phyloP scores from a whole-genome alignment of 2,797 vertebrate genomes.

The Chelon auratus region DNA sequence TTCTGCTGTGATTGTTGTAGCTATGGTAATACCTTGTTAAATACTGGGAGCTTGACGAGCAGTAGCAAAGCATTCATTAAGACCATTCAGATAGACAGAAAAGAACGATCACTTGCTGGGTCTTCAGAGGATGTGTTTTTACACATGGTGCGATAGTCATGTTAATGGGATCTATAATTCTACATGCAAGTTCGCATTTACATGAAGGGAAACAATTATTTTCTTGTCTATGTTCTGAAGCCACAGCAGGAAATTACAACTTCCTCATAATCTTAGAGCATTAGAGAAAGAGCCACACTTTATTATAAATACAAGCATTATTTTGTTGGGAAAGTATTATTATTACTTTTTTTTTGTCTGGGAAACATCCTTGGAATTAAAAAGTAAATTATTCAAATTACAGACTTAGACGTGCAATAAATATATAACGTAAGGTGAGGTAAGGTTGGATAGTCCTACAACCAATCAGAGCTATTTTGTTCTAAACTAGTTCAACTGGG shows the following conservation, averaged over 20 bases:
- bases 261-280: too few species aligned
- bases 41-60: conserved; percentile 36
- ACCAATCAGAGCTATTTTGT: too few species aligned
- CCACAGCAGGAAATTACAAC: not conserved
- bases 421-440: not conserved
- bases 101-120: conserved; percentile 20
- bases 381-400: not conserved
- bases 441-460: not conserved
- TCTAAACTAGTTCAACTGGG: too few species aligned
- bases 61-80: conserved; percentile 47
- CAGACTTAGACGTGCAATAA: not conserved
- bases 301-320: too few species aligned
- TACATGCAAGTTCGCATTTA: not conserved
- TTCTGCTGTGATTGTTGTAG: conserved; percentile 27
- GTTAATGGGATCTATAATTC: not conserved
- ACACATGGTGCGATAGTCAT: not conserved
- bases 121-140: not conserved
- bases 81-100: conserved; percentile 36
- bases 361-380: too few species aligned
- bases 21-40: conserved; percentile 42
- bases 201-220: not conserved
- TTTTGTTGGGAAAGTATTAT: too few species aligned
- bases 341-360: too few species aligned
- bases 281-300: too few species aligned
- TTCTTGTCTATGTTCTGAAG: not conserved